phyloP scores from a whole-genome alignment of 92 coral and sea anemone species.

The Palythoa caribaeorum region DNA sequence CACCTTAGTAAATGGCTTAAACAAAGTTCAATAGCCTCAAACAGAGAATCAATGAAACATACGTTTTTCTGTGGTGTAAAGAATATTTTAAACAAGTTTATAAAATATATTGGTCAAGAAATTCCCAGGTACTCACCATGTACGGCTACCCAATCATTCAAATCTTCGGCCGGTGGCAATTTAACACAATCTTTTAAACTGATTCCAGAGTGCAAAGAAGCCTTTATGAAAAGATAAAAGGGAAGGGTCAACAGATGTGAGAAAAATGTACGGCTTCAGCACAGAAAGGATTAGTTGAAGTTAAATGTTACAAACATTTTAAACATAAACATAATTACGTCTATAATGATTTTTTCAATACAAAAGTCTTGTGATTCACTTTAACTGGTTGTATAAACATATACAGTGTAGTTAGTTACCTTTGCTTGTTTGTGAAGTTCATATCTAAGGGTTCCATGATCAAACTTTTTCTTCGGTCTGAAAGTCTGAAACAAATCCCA shows the following conservation, averaged over 20 bases:
- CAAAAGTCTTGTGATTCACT: neutral
- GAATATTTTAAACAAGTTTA: neutral
- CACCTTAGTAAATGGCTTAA: neutral
- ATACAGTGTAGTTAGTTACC: conserved; percentile 49
- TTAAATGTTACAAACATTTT: neutral
- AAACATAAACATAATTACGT: neutral
- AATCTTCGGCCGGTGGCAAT: conserved; percentile 90
- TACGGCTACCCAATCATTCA: conserved; percentile 97
- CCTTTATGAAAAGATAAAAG: conserved; percentile 62
- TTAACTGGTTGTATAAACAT: neutral
- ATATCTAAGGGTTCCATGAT: conserved; percentile 92
- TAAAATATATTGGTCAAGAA: neutral
- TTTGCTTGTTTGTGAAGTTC: conserved; percentile 96
- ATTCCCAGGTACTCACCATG: conserved; percentile 75
- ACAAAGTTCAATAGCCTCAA: neutral
- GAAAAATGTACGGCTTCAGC: neutral
- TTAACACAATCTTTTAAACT: conserved; percentile 89
- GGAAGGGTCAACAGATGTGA: neutral
- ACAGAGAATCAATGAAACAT: neutral
- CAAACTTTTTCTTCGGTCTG: conserved; percentile 88
- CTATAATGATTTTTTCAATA: neutral
- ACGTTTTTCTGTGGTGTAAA: neutral
- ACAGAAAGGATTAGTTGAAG: neutral
- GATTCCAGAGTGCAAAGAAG: conserved; percentile 92
- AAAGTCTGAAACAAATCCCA: conserved; percentile 77